Conservation (phyloP, 1,140 invertebrate species). For the Metopolophium dirhodum region DNA sequence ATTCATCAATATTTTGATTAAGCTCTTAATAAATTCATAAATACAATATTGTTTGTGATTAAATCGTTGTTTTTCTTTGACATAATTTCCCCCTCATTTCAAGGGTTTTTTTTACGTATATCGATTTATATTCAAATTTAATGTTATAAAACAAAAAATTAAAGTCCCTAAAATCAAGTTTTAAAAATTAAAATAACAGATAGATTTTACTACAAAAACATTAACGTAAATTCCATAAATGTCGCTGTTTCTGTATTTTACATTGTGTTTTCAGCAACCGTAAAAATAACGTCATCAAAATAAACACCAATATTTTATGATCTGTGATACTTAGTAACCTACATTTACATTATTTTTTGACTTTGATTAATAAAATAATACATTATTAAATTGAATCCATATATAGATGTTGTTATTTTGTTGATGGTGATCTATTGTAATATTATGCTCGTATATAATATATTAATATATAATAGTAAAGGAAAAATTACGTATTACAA, state of each 20-base stretch:
- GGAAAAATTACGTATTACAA: background rate
- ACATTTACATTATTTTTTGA: background rate
- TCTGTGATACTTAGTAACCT: background rate
- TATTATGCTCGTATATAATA: too few relatives aligned
- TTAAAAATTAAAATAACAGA: background rate
- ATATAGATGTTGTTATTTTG: too few relatives aligned
- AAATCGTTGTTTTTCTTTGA: background rate
- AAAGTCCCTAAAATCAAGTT: background rate
- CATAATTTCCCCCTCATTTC: too few relatives aligned
- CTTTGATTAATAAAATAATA: background rate
- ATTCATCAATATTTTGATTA: background rate
- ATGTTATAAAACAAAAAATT: background rate
- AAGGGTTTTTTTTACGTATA: too few relatives aligned
- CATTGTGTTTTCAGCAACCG: too few relatives aligned
- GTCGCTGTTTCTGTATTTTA: too few relatives aligned
- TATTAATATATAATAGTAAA: too few relatives aligned
- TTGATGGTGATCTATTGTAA: too few relatives aligned
- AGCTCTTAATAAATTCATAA: background rate
- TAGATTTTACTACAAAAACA: background rate
- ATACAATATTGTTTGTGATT: background rate
- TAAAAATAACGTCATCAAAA: too few relatives aligned
- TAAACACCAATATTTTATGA: too few relatives aligned
- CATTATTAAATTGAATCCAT: background rate
- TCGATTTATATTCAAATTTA: too few relatives aligned
- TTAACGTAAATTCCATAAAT: background rate